These are phyloP conservation scores for Oophaga sylvatica DNA, from an alignment of 2,797 vertebrate genomes.

Conservation along the genomic window DNA sequence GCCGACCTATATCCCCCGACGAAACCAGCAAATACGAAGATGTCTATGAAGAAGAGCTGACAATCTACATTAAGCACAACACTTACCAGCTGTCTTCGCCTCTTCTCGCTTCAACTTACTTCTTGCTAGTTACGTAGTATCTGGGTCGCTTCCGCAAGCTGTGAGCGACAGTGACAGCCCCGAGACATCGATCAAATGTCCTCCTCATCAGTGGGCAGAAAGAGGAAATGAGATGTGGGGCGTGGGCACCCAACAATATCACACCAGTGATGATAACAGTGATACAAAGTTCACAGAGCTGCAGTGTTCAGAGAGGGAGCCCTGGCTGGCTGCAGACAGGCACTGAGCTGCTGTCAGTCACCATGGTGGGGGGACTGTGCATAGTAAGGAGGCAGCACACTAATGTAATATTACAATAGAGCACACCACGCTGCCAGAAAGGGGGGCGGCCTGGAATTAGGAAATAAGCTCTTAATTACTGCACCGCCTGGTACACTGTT, in stretches of 20 bases:
- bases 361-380: conserved; percentile 44
- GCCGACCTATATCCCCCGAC: too few relatives aligned
- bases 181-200: not conserved
- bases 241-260: conserved; percentile 9
- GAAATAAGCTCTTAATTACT: not conserved
- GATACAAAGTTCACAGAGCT: not conserved
- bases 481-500: not conserved
- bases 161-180: conserved; percentile 32
- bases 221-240: conserved; percentile 44
- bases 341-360: conserved; percentile 46
- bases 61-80: not conserved
- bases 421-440: not conserved
- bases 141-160: conserved; percentile 15
- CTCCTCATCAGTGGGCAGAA: conserved; percentile 29
- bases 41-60: not conserved
- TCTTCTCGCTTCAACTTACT: conserved; percentile 1
- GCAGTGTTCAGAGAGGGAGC: not conserved
- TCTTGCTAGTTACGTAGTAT: conserved; percentile 9
- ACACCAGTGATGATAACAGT: not conserved
- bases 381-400: conserved; percentile 43
- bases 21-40: not conserved
- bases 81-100: conserved; percentile 19
- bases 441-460: not conserved
- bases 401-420: conserved; percentile 52
- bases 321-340: conserved; percentile 17